A percentile compares a stretch with the other conserved stretches of the same genome.
Evolutionary conservation across 53 echinoderm and acorn worm genomes (phyloP).

Genomic region (Patiria pectinifera): DNA sequence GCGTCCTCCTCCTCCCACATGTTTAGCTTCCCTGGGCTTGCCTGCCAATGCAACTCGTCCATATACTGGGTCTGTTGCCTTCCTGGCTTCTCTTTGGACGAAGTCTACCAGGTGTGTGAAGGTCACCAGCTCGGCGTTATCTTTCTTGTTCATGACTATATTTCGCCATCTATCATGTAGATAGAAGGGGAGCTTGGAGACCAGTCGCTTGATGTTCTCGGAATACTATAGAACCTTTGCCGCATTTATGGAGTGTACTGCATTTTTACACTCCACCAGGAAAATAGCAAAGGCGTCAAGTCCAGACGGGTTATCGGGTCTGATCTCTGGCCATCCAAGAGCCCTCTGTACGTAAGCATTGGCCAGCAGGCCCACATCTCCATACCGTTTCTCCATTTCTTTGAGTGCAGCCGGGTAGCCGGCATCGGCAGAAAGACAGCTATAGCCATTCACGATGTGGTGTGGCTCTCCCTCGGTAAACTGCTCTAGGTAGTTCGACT

Average conservation of each 20-base stretch:
- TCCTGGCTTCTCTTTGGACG: too few relatives aligned
- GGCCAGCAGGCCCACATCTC: conserved; percentile 57
- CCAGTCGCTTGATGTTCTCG: conserved; percentile 67
- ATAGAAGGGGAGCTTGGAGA: conserved; percentile 67
- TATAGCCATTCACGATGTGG: conserved; percentile 70
- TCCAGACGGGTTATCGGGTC: conserved; percentile 60
- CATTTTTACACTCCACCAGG: conserved; percentile 35
- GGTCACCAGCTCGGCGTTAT: conserved; percentile 17
- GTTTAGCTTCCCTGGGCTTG: conserved; percentile 8
- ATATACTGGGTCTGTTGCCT: conserved; percentile 44
- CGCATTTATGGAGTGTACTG: conserved; percentile 55
- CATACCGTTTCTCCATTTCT: conserved; percentile 62
- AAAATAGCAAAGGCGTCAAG: conserved; percentile 71
- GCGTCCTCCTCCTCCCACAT: background rate
- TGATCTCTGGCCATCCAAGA: conserved; percentile 66
- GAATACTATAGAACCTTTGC: conserved; percentile 52
- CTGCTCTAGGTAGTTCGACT: conserved; percentile 71
- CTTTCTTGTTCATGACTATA: conserved; percentile 42
- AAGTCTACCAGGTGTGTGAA: conserved; percentile 45
- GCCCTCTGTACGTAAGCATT: conserved; percentile 60
- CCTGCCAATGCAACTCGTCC: conserved; percentile 21
- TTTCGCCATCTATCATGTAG: conserved; percentile 68
- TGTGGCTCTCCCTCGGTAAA: conserved; percentile 69
- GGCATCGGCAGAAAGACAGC: conserved; percentile 30
- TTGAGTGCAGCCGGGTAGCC: conserved; percentile 56